A percentile compares a stretch with the other conserved stretches of the same genome.
Conservation (phyloP, 2,797 vertebrate species). For the Passerculus sandwichensis region DNA sequence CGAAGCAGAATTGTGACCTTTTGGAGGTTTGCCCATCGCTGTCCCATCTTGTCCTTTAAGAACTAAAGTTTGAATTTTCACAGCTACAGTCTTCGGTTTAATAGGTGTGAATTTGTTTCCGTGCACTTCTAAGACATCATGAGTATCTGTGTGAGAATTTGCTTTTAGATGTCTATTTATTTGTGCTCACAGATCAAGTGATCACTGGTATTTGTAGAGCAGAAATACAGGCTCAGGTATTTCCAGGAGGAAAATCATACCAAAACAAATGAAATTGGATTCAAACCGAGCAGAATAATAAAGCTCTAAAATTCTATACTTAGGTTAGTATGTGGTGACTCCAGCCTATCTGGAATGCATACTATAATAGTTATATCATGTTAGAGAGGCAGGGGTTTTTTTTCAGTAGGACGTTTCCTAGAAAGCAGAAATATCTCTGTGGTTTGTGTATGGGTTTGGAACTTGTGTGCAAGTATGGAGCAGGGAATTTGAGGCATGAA, state of each 20-base stretch:
- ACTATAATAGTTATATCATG: conserved; percentile 47
- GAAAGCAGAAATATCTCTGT: conserved; percentile 72
- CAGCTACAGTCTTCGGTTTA: conserved; percentile 2
- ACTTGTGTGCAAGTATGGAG: conserved; percentile 42
- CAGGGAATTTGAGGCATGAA: conserved; percentile 62
- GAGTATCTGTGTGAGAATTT: conserved; percentile 6
- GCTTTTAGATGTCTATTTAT: conserved; percentile 34
- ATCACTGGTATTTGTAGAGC: conserved; percentile 11
- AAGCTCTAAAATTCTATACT: conserved; percentile 42
- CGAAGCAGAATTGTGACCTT: conserved; percentile 54
- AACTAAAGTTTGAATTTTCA: conserved; percentile 45
- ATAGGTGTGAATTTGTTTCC: conserved; percentile 58
- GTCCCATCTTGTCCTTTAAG: conserved; percentile 60
- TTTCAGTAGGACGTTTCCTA: conserved; percentile 55
- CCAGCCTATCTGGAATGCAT: conserved; percentile 54
- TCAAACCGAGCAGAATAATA: conserved; percentile 54
- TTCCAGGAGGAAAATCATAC: conserved; percentile 56
- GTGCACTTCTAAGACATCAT: neutral
- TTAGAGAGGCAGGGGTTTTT: neutral
- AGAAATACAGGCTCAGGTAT: conserved; percentile 49
- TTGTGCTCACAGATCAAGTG: conserved; percentile 50
- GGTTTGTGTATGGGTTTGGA: conserved; percentile 70
- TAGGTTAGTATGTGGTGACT: conserved; percentile 45
- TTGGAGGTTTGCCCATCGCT: conserved; percentile 56
- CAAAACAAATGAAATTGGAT: conserved; percentile 47